Conservation (phyloP, 2,113 vertebrate species). For the Mustelus asterias region DNA sequence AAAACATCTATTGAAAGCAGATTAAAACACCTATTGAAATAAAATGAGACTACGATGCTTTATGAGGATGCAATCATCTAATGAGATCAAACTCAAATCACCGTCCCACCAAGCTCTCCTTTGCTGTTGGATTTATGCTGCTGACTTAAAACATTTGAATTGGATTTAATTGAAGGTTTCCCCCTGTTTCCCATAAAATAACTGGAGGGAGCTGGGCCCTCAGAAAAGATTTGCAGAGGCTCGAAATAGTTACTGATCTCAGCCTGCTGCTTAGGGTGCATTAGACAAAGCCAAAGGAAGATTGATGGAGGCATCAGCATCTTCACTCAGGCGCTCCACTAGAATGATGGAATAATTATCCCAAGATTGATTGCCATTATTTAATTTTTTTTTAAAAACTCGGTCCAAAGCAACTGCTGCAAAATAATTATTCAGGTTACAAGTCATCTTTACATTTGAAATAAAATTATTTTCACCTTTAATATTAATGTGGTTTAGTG, state of each 20-base stretch:
- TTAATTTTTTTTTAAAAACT: not conserved
- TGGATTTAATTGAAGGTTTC: not conserved
- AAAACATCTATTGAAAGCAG: not conserved
- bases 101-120: not conserved
- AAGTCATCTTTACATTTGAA: not conserved
- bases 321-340: not conserved
- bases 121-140: not conserved
- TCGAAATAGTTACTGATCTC: not conserved
- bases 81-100: not conserved
- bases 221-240: not conserved
- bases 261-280: not conserved
- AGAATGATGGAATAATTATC: slow-evolving; percentile 18
- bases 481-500: not conserved
- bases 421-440: not conserved
- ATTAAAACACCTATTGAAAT: not conserved
- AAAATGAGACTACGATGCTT: not conserved
- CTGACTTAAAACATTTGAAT: not conserved
- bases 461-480: not conserved
- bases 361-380: not conserved
- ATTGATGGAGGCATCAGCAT: slow-evolving; percentile 10
- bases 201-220: not conserved
- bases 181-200: not conserved
- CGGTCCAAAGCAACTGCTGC: not conserved
- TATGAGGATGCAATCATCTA: not conserved
- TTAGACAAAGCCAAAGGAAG: not conserved